phyloP scores from a whole-genome alignment of 2,113 vertebrate genomes.

The Gnathonemus echidnorhynchus region DNA sequence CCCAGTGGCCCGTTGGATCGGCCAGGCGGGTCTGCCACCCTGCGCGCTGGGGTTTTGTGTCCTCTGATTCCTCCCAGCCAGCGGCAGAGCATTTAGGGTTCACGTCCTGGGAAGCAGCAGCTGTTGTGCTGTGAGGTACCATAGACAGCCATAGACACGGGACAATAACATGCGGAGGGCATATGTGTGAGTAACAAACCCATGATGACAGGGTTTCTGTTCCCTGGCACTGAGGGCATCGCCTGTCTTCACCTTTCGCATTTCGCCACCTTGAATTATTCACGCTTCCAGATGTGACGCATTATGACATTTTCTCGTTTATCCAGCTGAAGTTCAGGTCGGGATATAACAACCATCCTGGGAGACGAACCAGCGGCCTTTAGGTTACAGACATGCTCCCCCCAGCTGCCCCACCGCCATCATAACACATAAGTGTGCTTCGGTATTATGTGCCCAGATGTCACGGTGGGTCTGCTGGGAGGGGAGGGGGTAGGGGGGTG shows the following conservation, averaged over 20 bases:
- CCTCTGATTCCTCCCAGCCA: not conserved
- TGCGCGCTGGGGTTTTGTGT: not conserved
- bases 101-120: not conserved
- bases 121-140: not conserved
- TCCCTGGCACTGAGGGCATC: not conserved
- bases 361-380: not conserved
- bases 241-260: not conserved
- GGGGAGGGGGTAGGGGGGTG: not conserved
- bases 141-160: not conserved
- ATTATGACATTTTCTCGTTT: not conserved
- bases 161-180: not conserved
- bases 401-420: not conserved
- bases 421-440: not conserved
- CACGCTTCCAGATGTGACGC: no score
- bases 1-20: not conserved
- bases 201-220: not conserved
- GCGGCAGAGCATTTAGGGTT: not conserved
- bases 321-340: not conserved
- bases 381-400: not conserved
- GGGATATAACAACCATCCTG: not conserved
- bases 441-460: not conserved
- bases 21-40: not conserved
- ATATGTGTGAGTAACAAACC: not conserved
- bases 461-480: not conserved
- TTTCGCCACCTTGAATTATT: not conserved